Evolutionary conservation across 23 tunicate species (phyloP).

Genomic region (Ciona savignyi): DNA sequence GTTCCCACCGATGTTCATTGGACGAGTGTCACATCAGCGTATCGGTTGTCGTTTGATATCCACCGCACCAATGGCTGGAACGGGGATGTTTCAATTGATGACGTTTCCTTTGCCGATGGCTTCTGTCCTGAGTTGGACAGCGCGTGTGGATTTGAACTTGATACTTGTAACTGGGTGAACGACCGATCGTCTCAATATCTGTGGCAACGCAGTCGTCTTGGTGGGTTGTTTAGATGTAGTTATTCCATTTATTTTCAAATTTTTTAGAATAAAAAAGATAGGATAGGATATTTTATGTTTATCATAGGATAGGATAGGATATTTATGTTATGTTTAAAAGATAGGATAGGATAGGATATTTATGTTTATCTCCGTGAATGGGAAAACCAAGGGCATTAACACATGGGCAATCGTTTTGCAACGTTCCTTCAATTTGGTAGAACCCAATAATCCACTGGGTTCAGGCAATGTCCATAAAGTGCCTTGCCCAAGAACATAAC

Average conservation of each 20-base stretch:
- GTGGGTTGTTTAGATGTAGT: slow-evolving; percentile 21
- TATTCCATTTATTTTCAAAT: background rate
- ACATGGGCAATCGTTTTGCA: too few species aligned
- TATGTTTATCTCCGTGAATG: background rate
- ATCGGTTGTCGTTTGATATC: slow-evolving; percentile 30
- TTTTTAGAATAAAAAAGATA: background rate
- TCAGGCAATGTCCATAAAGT: too few species aligned
- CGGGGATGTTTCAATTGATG: slow-evolving; percentile 85
- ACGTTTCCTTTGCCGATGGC: slow-evolving; percentile 66
- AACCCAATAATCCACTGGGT: too few species aligned
- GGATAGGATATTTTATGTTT: background rate
- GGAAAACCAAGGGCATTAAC: too few species aligned
- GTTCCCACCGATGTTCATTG: slow-evolving; percentile 26
- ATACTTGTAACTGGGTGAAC: slow-evolving; percentile 51
- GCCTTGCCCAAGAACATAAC: too few species aligned
- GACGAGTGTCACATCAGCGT: slow-evolving; percentile 22
- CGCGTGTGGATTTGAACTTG: slow-evolving; percentile 71
- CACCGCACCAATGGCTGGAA: slow-evolving; percentile 45
- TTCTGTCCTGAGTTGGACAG: slow-evolving; percentile 44
- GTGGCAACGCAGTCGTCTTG: slow-evolving; percentile 49
- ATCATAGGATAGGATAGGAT: too few species aligned
- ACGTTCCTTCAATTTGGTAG: too few species aligned
- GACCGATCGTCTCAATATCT: slow-evolving; percentile 26
- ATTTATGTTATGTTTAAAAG: too few species aligned
- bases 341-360: too few species aligned